Percentiles rank a stretch among this genome's conserved stretches.
Evolutionary conservation across 2,113 vertebrate genomes (phyloP).

Genomic region (Phylloscopus trochiloides): DNA sequence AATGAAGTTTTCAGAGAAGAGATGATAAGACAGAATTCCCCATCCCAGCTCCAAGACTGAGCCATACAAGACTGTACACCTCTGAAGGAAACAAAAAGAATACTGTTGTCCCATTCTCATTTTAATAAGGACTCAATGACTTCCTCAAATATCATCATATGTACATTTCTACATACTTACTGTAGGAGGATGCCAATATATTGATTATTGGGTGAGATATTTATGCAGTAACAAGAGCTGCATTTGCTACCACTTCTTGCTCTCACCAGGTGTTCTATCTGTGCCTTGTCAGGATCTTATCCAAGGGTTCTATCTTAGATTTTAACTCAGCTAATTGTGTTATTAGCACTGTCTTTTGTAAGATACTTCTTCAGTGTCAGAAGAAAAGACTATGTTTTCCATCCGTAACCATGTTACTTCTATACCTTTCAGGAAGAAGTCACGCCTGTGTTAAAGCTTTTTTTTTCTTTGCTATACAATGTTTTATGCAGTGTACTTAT

Average conservation of each 20-base stretch:
- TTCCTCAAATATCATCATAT: background rate
- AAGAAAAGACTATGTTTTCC: background rate
- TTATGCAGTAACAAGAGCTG: background rate
- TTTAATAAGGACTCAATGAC: background rate
- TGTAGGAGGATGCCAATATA: background rate
- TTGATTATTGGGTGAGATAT: background rate
- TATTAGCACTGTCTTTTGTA: background rate
- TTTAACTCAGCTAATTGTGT: background rate
- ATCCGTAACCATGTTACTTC: background rate
- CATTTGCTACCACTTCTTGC: background rate
- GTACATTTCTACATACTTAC: background rate
- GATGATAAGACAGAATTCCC: background rate
- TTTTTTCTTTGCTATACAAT: fast-evolving
- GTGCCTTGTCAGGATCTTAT: background rate
- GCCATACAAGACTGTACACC: fast-evolving
- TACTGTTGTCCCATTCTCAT: fast-evolving
- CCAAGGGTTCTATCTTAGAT: background rate
- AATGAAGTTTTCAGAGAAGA: background rate
- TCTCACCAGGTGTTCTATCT: background rate
- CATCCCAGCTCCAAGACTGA: background rate
- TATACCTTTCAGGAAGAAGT: background rate
- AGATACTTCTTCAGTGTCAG: background rate
- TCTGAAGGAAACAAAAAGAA: background rate
- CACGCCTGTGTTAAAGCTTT: background rate
- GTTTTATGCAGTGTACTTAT: background rate